phyloP scores from a whole-genome alignment of 2,113 vertebrate species.

The Alosa alosa region DNA sequence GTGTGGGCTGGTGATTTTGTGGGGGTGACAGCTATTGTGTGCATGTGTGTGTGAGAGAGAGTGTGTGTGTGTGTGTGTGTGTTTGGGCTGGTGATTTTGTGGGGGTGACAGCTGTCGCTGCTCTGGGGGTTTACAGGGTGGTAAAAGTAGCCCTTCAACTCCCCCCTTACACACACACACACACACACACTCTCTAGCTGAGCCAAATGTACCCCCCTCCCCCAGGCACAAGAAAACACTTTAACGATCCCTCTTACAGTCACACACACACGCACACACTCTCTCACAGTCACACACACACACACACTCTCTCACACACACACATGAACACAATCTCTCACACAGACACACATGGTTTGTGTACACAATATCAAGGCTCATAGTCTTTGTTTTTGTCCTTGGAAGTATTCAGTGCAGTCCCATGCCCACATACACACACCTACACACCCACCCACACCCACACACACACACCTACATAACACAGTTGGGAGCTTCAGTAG shows the following conservation, averaged over 20 bases:
- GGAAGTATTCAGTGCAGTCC: not conserved
- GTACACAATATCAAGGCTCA: too few species aligned
- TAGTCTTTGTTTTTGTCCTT: too few species aligned
- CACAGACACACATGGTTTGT: not conserved
- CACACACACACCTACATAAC: not conserved
- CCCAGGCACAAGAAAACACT: not conserved
- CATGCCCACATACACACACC: not conserved
- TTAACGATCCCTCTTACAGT: not conserved
- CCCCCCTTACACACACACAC: conserved; percentile 1
- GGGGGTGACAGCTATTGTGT: too few species aligned
- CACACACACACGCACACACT: not conserved
- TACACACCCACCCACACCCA: not conserved
- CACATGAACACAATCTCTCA: not conserved
- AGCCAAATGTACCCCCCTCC: conserved; percentile 35
- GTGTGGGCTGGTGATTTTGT: too few species aligned
- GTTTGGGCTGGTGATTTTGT: not conserved
- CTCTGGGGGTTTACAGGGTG: conserved; percentile 43
- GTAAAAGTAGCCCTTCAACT: conserved; percentile 40
- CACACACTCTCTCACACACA: too few species aligned
- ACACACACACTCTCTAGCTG: conserved; percentile 26
- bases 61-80: too few species aligned
- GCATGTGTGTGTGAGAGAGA: too few species aligned
- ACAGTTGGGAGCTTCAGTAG: too few species aligned
- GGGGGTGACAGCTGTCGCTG: conserved; percentile 42
- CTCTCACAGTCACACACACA: too few species aligned